Percentiles rank a stretch among this genome's conserved stretches.
phyloP scores from a whole-genome alignment of 2,888 invertebrate species.

The Ditylenchus weischeri region DNA sequence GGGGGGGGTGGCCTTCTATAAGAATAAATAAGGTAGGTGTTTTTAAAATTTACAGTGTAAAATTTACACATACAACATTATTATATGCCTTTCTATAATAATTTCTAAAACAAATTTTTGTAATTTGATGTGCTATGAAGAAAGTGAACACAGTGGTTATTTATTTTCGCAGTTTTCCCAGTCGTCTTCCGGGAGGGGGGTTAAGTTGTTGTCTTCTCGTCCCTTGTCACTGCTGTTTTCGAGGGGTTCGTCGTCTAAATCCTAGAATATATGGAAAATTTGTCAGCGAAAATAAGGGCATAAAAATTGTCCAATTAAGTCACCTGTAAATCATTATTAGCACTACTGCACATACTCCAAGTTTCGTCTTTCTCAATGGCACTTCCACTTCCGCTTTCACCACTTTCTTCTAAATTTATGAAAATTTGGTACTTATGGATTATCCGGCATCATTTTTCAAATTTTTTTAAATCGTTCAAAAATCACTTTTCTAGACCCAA shows the following conservation, averaged over 20 bases:
- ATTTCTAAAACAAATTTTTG: no score
- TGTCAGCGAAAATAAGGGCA: no score
- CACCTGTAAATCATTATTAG: slow-evolving; percentile 10
- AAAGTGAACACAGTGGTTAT: neutral
- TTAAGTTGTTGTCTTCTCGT: neutral
- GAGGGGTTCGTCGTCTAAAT: slow-evolving; percentile 4
- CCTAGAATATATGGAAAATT: neutral
- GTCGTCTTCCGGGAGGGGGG: neutral
- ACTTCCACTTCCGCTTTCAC: slow-evolving; percentile 23
- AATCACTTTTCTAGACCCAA: no score
- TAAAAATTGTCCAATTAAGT: neutral
- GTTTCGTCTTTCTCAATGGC: slow-evolving; percentile 34
- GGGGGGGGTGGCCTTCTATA: no score
- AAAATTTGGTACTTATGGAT: no score
- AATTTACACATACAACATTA: no score
- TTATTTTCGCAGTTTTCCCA: slow-evolving; percentile 6
- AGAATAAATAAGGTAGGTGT: no score
- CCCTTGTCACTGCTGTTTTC: neutral
- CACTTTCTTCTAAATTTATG: neutral
- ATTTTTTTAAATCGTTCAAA: no score
- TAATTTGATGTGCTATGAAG: no score
- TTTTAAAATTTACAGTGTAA: no score
- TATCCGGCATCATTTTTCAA: no score
- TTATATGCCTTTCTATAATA: no score
- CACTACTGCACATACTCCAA: slow-evolving; percentile 40